Base-by-base conservation (phyloP, 2,888 invertebrate species). In the Biston stratarius region DNA sequence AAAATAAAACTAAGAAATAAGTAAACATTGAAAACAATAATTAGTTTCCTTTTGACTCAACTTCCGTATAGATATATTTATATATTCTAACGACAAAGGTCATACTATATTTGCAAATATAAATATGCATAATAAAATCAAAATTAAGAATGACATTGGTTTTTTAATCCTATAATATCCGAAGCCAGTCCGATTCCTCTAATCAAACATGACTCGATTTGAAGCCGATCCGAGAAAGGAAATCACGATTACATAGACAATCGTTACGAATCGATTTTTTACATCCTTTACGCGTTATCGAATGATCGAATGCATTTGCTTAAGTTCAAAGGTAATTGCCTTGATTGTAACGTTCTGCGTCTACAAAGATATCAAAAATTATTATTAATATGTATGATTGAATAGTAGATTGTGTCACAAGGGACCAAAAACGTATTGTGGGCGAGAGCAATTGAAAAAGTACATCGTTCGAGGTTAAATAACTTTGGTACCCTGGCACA, bases 231-330 rank as follows among this genome's bases (percentile, higher is more conserved):
- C 74, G 72, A 80, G 77, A 80, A 78, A 83, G 86, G 86, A 86
- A 84, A 84, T 84, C 87, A 86, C 87, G 86, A 83, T 76, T 78
- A 74, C 74, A 78, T 79, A 80, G 81, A 83, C 81, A 81, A 82
- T 81, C 84, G 82, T 78, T 71, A 75, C 83, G 79, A 86, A 86
- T 86, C 77, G 81, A 84, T 84, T 83, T 71, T 73, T 72, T 77
- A 81, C 78, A 83, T 81, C 80, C 79, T 81, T 80, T 81, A 82
- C 82, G 75, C 66, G 33, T 61, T 66, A 68, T 55, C 57, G 64
- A 71, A 71, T 67, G 62, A 67, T 51, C 62, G 59, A 68, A 71
- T 67, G 66, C 67, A 70, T 78, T 75, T 82, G 71, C 77, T 76
- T 72, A 74, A 81, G 72, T 72, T 79, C 67, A 77, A 75, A 76